These are phyloP conservation scores for Hylyphantes graminicola DNA, from an alignment of 1,140 invertebrate genomes.

Conservation along the genomic window DNA sequence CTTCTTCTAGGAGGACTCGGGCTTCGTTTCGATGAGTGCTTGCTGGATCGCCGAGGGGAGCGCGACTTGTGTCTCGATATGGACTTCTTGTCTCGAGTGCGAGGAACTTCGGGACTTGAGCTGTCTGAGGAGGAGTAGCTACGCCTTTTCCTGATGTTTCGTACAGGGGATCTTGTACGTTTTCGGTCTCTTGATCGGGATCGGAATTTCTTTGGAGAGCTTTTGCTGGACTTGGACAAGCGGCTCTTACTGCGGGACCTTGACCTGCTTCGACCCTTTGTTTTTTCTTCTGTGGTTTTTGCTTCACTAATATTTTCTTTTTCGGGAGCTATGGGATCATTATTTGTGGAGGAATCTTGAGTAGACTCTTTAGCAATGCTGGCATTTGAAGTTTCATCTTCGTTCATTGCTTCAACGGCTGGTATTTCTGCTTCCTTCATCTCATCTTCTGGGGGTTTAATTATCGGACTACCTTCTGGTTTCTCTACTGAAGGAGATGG, in stretches of 20 bases:
- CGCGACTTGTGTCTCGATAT: constrained; percentile 28
- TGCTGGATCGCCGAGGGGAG: constrained; percentile 21
- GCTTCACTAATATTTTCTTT: neutral
- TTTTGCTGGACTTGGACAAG: neutral
- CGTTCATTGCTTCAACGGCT: neutral
- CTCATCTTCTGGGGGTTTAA: neutral
- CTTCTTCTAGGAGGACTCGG: constrained; percentile 1
- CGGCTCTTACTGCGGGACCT: constrained; percentile 11
- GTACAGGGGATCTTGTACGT: constrained; percentile 21
- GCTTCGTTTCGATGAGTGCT: constrained; percentile 35
- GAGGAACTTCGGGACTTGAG: constrained; percentile 34
- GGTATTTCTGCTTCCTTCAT: neutral
- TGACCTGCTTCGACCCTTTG: constrained; percentile 35
- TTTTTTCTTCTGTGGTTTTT: neutral
- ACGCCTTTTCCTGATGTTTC: constrained; percentile 1
- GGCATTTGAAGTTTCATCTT: too few species aligned
- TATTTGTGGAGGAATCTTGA: neutral
- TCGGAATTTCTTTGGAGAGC: constrained; percentile 26
- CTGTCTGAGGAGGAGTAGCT: constrained; percentile 41
- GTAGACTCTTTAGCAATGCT: neutral
- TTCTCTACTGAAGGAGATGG: constrained; percentile 3
- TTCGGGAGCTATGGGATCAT: neutral
- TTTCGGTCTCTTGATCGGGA: constrained; percentile 40
- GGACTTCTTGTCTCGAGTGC: constrained; percentile 24
- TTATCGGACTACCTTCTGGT: neutral